Percentiles rank a stretch among this genome's conserved stretches.
Conservation (phyloP, 35 echinoderm and acorn worm species). For the Eucidaris tribuloides region DNA sequence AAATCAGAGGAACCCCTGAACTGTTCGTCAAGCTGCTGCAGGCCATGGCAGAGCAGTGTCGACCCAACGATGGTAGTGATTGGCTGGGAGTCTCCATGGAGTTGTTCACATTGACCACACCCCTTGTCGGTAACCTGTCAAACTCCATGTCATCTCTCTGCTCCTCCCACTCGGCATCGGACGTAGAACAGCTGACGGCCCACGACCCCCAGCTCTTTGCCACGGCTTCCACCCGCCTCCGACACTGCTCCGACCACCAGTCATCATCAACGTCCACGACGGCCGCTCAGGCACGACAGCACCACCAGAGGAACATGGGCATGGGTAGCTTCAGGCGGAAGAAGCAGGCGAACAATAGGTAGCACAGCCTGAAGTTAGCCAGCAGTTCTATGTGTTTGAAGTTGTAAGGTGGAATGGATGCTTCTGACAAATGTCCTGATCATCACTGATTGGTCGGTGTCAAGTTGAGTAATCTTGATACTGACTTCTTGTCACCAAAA, state of each 20-base stretch:
- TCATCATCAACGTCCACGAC: conserved; percentile 3
- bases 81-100: conserved; percentile 10
- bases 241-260: conserved; percentile 77
- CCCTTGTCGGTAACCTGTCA: conserved; percentile 72
- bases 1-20: conserved; percentile 73
- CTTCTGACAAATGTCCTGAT: no score
- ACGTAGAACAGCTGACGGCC: conserved; percentile 54
- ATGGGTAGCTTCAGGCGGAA: conserved; percentile 26
- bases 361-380: no score
- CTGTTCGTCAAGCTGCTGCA: conserved; percentile 82
- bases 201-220: conserved; percentile 26
- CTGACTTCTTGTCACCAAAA: no score
- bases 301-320: conserved; percentile 20
- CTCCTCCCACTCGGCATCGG: conserved; percentile 26
- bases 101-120: conserved; percentile 48
- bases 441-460: no score
- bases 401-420: no score
- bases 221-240: conserved; percentile 19
- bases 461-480: no score
- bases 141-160: conserved; percentile 93
- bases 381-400: no score
- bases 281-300: neutral
- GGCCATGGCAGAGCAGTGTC: conserved; percentile 68
- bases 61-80: conserved; percentile 38
- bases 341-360: conserved; percentile 17